Evolutionary conservation across 2,113 vertebrate genomes (phyloP), one percentile per base, ranked within the genome.

Genomic region (Prinia subflava): DNA sequence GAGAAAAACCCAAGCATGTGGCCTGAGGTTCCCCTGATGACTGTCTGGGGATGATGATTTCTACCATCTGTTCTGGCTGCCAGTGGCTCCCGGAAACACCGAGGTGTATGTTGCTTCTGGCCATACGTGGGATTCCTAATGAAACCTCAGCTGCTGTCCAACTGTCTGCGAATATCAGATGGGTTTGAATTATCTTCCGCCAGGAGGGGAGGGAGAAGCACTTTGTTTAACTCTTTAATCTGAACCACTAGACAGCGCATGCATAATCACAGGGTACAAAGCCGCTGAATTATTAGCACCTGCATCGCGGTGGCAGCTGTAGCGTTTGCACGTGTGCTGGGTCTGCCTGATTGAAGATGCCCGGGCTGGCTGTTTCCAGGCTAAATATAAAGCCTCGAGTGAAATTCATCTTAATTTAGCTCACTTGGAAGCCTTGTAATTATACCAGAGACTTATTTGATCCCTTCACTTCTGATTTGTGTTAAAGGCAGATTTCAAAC

Each of bases 31-130:
- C 94, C 97, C 97, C 94, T 96, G 96, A 92, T 95, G 97, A 94
- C 96, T 96, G 97, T 96, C 97, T 97, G 95, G 71, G 86, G 97
- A 94, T 95, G 97, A 97, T 97, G 97, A 97, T 97, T 97, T 94
- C 96, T 96, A 87, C 97, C 97, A 98, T 98, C 97, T 98, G 97
- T 90, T 97, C 94, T 31, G 81, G 94, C 95, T 91, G 97, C 93
- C 94, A 78, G 93, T 33, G 16, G 96, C 95, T 97, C 91, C 96
- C 81, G 95, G 97, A 97, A 97, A 92, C 96, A 96, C 78, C 28
- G 92, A 96, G 96, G 94, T 94, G 82, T 90, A 92, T 42, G 87
- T 89, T 90, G 81, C 96, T 97, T 90, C 94, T 97, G 96, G 96
- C 95, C 96, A 96, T 97, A 96, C 79, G 80, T 97, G 91, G 87